Conservation (phyloP, 2,113 vertebrate genomes). For the Sphyrna mokarran region DNA sequence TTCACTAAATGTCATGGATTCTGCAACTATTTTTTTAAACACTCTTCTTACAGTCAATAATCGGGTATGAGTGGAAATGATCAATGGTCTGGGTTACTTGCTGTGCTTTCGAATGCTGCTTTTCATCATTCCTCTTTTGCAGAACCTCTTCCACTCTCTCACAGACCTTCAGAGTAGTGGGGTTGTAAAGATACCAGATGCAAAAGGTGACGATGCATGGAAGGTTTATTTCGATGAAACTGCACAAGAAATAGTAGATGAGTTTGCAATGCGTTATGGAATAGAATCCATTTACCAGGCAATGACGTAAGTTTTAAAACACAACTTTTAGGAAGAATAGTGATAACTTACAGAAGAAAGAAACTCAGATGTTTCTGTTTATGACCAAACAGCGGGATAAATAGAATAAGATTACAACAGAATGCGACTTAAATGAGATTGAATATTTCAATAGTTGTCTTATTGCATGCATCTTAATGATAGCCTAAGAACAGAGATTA, state of each 20-base stretch:
- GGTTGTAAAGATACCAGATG: slow-evolving; percentile 82
- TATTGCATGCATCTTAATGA: not conserved
- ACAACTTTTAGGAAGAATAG: not conserved
- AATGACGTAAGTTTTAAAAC: slow-evolving; percentile 81
- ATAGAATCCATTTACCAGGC: slow-evolving; percentile 97
- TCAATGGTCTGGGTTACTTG: not conserved
- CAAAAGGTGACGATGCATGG: slow-evolving; percentile 89
- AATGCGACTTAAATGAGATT: not conserved
- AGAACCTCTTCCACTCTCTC: slow-evolving; percentile 94
- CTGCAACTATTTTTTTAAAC: not conserved
- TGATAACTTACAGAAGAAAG: not conserved
- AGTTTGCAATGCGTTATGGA: slow-evolving; percentile 97
- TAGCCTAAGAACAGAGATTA: slow-evolving; percentile 22
- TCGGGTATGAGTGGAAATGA: not conserved
- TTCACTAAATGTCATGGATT: not conserved
- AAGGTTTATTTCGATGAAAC: slow-evolving; percentile 97
- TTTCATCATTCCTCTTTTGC: slow-evolving; percentile 40
- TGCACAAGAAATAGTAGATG: slow-evolving; percentile 90
- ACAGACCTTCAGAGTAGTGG: slow-evolving; percentile 84
- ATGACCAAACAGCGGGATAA: not conserved
- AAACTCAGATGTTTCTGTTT: not conserved
- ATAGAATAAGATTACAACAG: not conserved
- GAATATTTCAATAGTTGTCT: not conserved
- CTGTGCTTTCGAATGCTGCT: not conserved
- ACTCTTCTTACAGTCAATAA: not conserved